Evolutionary conservation across 2,797 vertebrate species (phyloP), one percentile per base, ranked within the genome.

Genomic region (Macroramphosus scolopax): DNA sequence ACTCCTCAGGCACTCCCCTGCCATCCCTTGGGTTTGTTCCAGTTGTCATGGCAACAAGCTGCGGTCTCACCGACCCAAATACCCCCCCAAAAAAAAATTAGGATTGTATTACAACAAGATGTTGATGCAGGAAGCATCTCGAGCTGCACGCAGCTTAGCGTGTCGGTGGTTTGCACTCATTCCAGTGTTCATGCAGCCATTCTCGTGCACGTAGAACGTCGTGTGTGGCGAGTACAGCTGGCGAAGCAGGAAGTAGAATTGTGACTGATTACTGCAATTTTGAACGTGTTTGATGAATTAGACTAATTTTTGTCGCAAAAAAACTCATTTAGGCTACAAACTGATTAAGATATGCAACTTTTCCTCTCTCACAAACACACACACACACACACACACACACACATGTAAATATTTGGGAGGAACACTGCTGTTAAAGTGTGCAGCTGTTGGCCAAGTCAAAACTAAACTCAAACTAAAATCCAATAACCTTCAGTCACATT

Each of bases 201-300:
- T 50, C n/a, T 55, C 37, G 35, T 24, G 18, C 28, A 36, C 12
- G 57, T 42, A 18, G 0, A 16, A 34, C 8, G 17, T 31, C n/a
- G n/a, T n/a, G n/a, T n/a, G n/a, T n/a, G n/a, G n/a, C n/a, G n/a
- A n/a, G n/a, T n/a, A n/a, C n/a, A n/a, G n/a, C n/a, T n/a, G n/a
- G n/a, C n/a, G n/a, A 3, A 30, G 36, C 69, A 74, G 63, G 67
- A 77, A 85, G 75, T 85, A 80, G 78, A 85, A 82, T 89, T 83
- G 78, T 87, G 84, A 83, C 28, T 84, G 85, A 6, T 22, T 17
- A n/a, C n/a, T 24, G n/a, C 29, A 7, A 31, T 20, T n/a, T n/a
- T n/a, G n/a, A n/a, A n/a, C n/a, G n/a, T 22, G 20, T 22, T 22
- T 33, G 7, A 15, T 25, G 29, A 42, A 28, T 28, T 43, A 30